These are phyloP conservation scores for Geotrypetes seraphini DNA, from an alignment of 2,797 vertebrate genomes.

Conservation along the genomic window DNA sequence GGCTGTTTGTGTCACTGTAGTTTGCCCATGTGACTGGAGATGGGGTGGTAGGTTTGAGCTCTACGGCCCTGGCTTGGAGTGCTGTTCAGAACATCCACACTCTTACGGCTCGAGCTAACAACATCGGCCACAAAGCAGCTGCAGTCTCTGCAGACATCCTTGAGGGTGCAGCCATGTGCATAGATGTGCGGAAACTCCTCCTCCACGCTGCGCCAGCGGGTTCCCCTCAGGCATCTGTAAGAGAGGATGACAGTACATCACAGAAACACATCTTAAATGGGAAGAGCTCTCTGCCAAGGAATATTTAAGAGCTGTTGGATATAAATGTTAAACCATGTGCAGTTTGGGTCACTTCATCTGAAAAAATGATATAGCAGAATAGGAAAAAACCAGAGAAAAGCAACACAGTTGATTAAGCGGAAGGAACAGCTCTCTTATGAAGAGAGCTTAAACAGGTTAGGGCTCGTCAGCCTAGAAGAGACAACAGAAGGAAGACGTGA, in stretches of 20 bases:
- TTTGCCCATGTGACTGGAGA: slow-evolving; percentile 24
- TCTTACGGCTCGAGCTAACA: slow-evolving; percentile 81
- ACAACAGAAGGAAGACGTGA: no score
- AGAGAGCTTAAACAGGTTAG: no score
- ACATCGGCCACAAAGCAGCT: slow-evolving; percentile 80
- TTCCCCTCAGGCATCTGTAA: slow-evolving; percentile 65
- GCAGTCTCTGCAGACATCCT: slow-evolving; percentile 80
- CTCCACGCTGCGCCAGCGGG: slow-evolving; percentile 71
- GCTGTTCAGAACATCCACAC: slow-evolving; percentile 78
- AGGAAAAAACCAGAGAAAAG: no score
- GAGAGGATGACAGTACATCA: not conserved
- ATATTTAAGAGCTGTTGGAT: no score
- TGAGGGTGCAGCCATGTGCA: slow-evolving; percentile 74
- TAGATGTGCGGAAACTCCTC: slow-evolving; percentile 91
- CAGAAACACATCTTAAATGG: no score
- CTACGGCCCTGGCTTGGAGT: slow-evolving; percentile 49
- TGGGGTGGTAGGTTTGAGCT: slow-evolving; percentile 42
- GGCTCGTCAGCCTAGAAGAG: no score
- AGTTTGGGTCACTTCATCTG: no score
- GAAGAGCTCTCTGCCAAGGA: no score
- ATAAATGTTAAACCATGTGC: no score
- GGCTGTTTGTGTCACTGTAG: slow-evolving; percentile 35
- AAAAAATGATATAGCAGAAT: no score
- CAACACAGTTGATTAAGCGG: no score
- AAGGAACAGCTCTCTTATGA: no score